These are phyloP conservation scores for Melanitta fusca DNA, from an alignment of 2,797 vertebrate genomes.

Conservation along the genomic window DNA sequence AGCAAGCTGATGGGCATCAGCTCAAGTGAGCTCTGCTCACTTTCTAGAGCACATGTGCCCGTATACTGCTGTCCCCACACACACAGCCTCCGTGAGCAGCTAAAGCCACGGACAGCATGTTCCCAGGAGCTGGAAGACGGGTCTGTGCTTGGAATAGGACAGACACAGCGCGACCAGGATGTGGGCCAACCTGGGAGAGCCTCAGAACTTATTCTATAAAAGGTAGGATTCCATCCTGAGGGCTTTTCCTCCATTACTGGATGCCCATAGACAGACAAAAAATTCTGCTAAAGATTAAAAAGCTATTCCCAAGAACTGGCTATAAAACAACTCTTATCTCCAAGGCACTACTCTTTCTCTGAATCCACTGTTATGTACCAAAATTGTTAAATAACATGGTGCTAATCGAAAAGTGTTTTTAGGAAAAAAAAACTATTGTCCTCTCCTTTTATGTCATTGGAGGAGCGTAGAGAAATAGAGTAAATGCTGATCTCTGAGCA, in stretches of 20 bases:
- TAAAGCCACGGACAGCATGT: not conserved
- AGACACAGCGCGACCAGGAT: not conserved
- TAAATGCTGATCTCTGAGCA: conserved; percentile 7
- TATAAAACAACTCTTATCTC: conserved; percentile 51
- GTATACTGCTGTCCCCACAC: not conserved
- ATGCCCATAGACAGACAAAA: conserved; percentile 43
- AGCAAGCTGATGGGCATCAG: not conserved
- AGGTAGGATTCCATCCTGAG: conserved; percentile 33
- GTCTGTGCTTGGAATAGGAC: not conserved
- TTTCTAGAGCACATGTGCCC: not conserved
- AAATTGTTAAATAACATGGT: conserved; percentile 42
- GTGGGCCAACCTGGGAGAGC: not conserved
- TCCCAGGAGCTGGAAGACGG: not conserved
- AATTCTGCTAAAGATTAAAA: conserved; percentile 16
- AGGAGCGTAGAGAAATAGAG: not conserved
- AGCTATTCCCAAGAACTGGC: not conserved
- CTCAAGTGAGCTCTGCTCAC: not conserved
- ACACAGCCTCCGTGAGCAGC: not conserved
- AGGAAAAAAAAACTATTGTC: not conserved
- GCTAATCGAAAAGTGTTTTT: conserved; percentile 36
- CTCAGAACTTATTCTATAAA: conserved; percentile 12
- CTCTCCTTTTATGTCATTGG: not conserved
- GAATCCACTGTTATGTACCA: conserved; percentile 39
- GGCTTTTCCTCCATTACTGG: conserved; percentile 47
- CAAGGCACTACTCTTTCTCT: conserved; percentile 29